Conservation (phyloP, 2,797 vertebrate species). For the Phaenicophaeus curvirostris region DNA sequence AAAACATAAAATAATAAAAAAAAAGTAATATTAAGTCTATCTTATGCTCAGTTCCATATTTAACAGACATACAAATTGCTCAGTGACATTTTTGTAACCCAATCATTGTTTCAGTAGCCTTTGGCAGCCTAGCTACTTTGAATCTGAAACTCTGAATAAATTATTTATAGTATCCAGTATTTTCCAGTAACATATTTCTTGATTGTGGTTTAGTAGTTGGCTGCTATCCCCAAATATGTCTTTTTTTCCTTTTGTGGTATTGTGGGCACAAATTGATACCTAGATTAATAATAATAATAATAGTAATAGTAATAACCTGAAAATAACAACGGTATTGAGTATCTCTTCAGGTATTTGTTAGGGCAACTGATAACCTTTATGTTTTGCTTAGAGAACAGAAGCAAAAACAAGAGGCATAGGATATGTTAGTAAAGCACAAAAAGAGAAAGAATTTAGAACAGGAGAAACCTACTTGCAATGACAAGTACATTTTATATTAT, state of each 20-base stretch:
- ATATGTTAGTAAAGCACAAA: not conserved
- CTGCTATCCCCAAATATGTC: not conserved
- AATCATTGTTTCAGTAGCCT: not conserved
- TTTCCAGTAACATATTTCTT: not conserved
- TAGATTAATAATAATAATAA: not conserved
- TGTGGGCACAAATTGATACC: not conserved
- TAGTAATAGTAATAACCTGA: not conserved
- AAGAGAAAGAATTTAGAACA: not conserved
- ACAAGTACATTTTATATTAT: not conserved
- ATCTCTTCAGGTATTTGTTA: not conserved
- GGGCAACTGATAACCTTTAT: not conserved
- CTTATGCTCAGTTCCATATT: not conserved
- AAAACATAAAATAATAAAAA: not conserved
- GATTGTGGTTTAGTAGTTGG: not conserved
- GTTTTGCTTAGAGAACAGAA: not conserved
- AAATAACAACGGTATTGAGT: not conserved
- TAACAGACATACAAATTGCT: not conserved
- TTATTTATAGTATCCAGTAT: not conserved
- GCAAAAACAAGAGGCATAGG: not conserved
- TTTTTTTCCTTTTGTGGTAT: not conserved
- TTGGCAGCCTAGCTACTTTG: conserved; percentile 14
- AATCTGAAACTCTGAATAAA: conserved; percentile 22
- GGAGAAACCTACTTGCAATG: not conserved
- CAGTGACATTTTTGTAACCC: conserved; percentile 43
- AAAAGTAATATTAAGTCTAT: not conserved